These are phyloP conservation scores for Drosophila fungiperda DNA, from an alignment of 2,888 invertebrate species.

Conservation along the genomic window DNA sequence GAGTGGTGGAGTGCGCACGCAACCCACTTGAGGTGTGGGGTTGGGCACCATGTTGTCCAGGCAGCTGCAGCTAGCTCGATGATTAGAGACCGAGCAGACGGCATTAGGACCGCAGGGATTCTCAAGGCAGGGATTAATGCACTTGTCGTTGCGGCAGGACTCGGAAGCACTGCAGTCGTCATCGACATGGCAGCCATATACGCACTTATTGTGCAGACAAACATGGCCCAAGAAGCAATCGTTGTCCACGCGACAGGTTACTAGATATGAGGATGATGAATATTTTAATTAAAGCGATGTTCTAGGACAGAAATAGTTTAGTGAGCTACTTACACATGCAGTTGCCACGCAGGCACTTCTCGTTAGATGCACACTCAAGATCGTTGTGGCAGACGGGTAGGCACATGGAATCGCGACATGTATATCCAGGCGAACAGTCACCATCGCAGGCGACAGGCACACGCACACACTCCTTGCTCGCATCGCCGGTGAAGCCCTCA, in stretches of 20 bases:
- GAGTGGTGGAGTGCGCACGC: constrained; percentile 91
- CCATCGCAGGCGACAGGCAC: constrained; percentile 92
- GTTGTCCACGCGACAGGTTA: constrained; percentile 95
- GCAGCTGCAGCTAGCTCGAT: constrained; percentile 93
- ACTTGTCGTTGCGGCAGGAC: constrained; percentile 92
- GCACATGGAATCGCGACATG: constrained; percentile 93
- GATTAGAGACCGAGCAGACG: constrained; percentile 91
- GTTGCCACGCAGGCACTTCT: constrained; percentile 92
- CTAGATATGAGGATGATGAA: constrained; percentile 77
- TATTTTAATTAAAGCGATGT: not conserved
- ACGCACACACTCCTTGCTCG: constrained; percentile 93
- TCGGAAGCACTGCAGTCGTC: constrained; percentile 95
- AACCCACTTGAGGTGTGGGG: constrained; percentile 94
- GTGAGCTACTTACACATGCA: constrained; percentile 89
- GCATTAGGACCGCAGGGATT: constrained; percentile 95
- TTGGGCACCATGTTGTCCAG: constrained; percentile 92
- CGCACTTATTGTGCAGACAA: constrained; percentile 93
- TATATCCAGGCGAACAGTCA: constrained; percentile 90
- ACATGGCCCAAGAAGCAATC: constrained; percentile 97
- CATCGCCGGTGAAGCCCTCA: constrained; percentile 93
- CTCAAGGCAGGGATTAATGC: constrained; percentile 91
- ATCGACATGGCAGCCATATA: constrained; percentile 93
- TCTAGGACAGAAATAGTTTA: not conserved
- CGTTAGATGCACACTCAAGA: constrained; percentile 94
- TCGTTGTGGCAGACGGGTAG: constrained; percentile 91